Conservation (phyloP, 2,797 vertebrate genomes). For the Ptychadena robeensis region DNA sequence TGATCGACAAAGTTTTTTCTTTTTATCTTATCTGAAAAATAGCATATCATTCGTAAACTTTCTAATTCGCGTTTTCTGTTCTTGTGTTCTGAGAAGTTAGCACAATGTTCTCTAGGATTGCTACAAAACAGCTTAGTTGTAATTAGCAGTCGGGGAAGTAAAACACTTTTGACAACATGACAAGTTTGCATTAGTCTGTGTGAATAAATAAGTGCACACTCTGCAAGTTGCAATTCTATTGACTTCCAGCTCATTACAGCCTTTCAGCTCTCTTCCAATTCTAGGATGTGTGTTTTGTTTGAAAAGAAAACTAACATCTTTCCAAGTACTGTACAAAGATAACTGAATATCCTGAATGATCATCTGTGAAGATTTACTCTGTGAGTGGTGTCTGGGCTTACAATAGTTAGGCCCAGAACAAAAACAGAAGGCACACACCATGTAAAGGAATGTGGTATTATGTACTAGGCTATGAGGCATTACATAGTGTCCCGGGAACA, state of each 20-base stretch:
- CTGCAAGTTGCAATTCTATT: slow-evolving; percentile 60
- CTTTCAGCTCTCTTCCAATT: slow-evolving; percentile 61
- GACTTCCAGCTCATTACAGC: slow-evolving; percentile 60
- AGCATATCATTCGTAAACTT: background rate
- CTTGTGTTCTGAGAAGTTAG: slow-evolving; percentile 21
- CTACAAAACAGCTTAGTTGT: slow-evolving; percentile 51
- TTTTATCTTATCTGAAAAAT: background rate
- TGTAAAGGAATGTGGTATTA: no score
- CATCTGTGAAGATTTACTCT: no score
- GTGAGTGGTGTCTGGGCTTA: no score
- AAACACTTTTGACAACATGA: slow-evolving; percentile 62
- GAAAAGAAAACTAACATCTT: slow-evolving; percentile 21
- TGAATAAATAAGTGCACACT: slow-evolving; percentile 63
- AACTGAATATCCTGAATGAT: slow-evolving; percentile 5
- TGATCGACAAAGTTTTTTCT: no score
- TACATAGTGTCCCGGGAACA: no score
- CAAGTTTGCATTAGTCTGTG: slow-evolving; percentile 62
- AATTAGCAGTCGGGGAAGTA: slow-evolving; percentile 64
- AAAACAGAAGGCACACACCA: no score
- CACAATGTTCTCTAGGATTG: slow-evolving; percentile 36
- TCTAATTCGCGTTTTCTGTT: slow-evolving; percentile 4
- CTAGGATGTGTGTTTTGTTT: slow-evolving; percentile 30
- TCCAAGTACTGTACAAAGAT: slow-evolving; percentile 11
- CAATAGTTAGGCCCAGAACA: no score
- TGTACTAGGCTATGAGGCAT: no score